Evolutionary conservation across 2,797 vertebrate genomes (phyloP).

Genomic region (Mormyrus proboscirostris): DNA sequence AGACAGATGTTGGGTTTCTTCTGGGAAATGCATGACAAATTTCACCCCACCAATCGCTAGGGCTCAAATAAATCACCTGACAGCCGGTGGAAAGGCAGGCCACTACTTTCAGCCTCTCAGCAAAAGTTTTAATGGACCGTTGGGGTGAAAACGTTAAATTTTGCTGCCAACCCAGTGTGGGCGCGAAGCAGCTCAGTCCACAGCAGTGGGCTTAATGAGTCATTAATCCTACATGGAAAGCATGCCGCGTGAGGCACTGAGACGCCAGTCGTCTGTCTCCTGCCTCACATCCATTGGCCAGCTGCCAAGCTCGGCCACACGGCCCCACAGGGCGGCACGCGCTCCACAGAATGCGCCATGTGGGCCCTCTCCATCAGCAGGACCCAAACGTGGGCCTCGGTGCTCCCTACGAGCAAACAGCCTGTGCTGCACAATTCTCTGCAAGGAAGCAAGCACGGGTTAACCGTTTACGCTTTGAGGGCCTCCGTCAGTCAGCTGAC

Average conservation of each 20-base stretch:
- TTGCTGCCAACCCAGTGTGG: constrained; percentile 3
- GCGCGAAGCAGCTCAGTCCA: not conserved
- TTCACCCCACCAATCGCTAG: not conserved
- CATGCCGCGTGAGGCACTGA: not conserved
- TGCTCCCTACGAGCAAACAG: not conserved
- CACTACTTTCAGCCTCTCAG: constrained; percentile 4
- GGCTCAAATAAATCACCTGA: not conserved
- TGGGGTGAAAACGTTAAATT: constrained; percentile 3
- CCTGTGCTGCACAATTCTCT: not conserved
- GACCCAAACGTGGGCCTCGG: not conserved
- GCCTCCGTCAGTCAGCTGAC: not conserved
- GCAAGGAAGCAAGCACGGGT: not conserved
- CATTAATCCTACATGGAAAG: not conserved
- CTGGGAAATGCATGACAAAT: not conserved
- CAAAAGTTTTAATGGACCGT: not conserved
- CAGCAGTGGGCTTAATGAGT: constrained; percentile 2
- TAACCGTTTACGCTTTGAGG: not conserved
- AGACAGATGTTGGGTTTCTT: not conserved
- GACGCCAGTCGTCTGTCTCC: not conserved
- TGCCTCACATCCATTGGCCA: not conserved
- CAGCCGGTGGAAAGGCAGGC: not conserved
- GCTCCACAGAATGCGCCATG: not conserved
- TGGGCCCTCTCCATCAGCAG: not conserved
- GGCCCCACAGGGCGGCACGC: not conserved
- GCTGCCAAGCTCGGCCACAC: not conserved